A percentile compares a stretch with the other conserved stretches of the same genome.
Evolutionary conservation across 2,888 invertebrate genomes (phyloP).

Genomic region (Ophion slaviceki): DNA sequence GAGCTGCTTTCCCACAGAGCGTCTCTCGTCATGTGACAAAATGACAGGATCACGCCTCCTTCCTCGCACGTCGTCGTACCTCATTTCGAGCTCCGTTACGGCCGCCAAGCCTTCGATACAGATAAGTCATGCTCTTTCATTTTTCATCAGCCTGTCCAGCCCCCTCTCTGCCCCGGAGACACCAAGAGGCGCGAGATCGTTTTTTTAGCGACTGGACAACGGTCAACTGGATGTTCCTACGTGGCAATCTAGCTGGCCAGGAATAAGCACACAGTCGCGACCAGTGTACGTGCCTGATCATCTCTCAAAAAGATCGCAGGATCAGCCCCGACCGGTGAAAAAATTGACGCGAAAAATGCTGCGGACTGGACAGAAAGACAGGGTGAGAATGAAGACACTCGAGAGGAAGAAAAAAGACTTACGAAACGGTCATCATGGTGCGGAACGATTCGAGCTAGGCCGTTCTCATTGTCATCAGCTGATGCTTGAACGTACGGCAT

Average conservation of each 20-base stretch:
- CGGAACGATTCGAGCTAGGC: neutral
- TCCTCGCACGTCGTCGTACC: conserved; percentile 63
- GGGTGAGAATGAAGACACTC: neutral
- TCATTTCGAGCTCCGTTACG: neutral
- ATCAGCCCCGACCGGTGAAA: conserved; percentile 24
- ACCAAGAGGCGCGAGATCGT: neutral
- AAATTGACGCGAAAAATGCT: conserved; percentile 19
- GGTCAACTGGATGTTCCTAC: conserved; percentile 70
- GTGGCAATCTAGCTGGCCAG: neutral
- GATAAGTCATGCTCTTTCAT: conserved; percentile 82
- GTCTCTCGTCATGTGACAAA: conserved; percentile 45
- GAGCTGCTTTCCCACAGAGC: conserved; percentile 27
- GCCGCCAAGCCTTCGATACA: conserved; percentile 74
- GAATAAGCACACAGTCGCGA: conserved; percentile 2
- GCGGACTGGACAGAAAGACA: neutral
- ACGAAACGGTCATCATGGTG: neutral
- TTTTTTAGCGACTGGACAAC: conserved; percentile 68
- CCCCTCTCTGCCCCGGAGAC: conserved; percentile 23
- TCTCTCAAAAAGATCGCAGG: conserved; percentile 76
- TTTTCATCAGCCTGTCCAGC: conserved; percentile 75
- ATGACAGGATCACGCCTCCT: conserved; percentile 77
- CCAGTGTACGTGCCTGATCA: conserved; percentile 70
- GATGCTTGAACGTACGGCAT: conserved; percentile 17
- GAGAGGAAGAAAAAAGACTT: neutral
- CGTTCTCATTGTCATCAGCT: neutral